Evolutionary conservation across 2,797 vertebrate species (phyloP), one percentile per base, ranked within the genome.

Genomic region (Enteromius thamalakanensis): DNA sequence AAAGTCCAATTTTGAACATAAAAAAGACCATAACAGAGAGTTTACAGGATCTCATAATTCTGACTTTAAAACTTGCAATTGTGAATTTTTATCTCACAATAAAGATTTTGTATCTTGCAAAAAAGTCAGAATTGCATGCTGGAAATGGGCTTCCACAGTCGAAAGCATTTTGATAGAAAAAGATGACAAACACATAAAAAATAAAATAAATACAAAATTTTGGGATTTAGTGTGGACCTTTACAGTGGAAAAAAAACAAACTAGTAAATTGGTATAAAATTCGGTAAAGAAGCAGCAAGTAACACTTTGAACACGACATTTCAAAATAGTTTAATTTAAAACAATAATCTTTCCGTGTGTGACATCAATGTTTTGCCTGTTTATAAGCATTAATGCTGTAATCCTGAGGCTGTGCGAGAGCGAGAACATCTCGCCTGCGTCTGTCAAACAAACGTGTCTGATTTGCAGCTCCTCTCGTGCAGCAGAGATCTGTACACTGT

Each of bases 401-500:
- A 64, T 71, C 51, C 71, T 5, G 32, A 51, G 60, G 53, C 15
- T 11, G 65, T 51, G 80, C 80, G 80, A 7, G 65, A 86, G 42
- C n/a, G 74, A 83, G 83, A 85, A 26, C 29, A 65, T 49, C 55
- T 76, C 67, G 70, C 23, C 37, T 70, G 47, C 21, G 69, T 45
- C 81, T 88, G 86, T 87, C 86, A 87, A 87, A 87, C 79, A 86
- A 80, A 51, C 15, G n/a, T 5, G 10, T n/a, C 29, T 80, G 70
- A 79, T 84, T 85, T 84, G 69, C 62, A n/a, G 58, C 42, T 23
- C 32, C 74, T n/a, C 12, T 49, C 42, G 19, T 79, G 62, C 55
- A 45, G 12, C 51, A 45, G 70, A 69, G 47, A 70, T 83, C 84
- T 84, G 79, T 78, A 71, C 81, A 53, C 68, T 53, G 60, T 77